phyloP scores from a whole-genome alignment of 2,797 vertebrate genomes.

The Crenuchus spilurus region DNA sequence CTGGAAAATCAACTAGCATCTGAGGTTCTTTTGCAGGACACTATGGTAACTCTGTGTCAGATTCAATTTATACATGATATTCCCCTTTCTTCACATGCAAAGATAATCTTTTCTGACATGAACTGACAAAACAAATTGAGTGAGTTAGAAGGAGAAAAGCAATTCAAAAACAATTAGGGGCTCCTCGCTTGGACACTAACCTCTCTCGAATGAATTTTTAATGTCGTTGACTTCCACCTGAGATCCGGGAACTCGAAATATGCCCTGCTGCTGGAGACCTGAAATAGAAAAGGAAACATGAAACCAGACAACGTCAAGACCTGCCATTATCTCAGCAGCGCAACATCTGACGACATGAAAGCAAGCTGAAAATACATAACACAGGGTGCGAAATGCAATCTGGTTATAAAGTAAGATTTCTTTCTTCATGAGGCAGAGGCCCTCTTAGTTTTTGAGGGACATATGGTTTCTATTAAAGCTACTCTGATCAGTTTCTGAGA shows the following conservation, averaged over 20 bases:
- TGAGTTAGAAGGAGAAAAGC: slow-evolving; percentile 10
- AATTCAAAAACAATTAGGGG: slow-evolving; percentile 67
- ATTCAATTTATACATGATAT: slow-evolving; percentile 7
- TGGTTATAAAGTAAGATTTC: slow-evolving; percentile 63
- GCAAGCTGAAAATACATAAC: slow-evolving; percentile 62
- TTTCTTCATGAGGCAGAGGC: slow-evolving; percentile 55
- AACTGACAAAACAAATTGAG: slow-evolving; percentile 55
- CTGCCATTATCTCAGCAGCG: slow-evolving; percentile 53
- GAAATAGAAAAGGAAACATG: slow-evolving; percentile 36
- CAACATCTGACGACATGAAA: slow-evolving; percentile 56
- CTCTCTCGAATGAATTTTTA: slow-evolving; percentile 99
- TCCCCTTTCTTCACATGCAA: neutral
- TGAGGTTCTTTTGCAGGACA: slow-evolving; percentile 10
- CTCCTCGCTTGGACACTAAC: slow-evolving; percentile 71
- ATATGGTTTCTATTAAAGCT: slow-evolving; percentile 74
- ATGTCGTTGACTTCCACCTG: slow-evolving; percentile 99
- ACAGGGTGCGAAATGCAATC: slow-evolving; percentile 71
- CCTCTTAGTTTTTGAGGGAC: slow-evolving; percentile 60
- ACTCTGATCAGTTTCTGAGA: slow-evolving; percentile 75
- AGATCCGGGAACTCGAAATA: slow-evolving; percentile 97
- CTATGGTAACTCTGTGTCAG: neutral
- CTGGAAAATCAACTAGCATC: slow-evolving; percentile 6
- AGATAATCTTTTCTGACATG: slow-evolving; percentile 8
- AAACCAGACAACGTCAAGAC: slow-evolving; percentile 23
- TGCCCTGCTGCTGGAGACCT: slow-evolving; percentile 98